A percentile compares a stretch with the other conserved stretches of the same genome.
Evolutionary conservation across 64 coral and sea anemone genomes (phyloP).

Genomic region (Acropora yongei): DNA sequence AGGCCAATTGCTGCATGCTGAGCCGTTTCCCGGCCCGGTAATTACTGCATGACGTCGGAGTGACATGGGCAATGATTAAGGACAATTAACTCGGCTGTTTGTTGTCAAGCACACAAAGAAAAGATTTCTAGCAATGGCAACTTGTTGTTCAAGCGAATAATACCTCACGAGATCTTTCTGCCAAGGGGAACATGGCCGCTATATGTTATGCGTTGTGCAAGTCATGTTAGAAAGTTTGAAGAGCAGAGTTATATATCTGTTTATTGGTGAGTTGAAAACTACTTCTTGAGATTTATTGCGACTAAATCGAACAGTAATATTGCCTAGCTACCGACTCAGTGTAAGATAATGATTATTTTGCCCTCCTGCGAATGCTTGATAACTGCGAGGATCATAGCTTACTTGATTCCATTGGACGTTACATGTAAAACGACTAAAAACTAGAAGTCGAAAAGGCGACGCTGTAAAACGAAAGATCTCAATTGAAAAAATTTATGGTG

Average conservation of each 20-base stretch:
- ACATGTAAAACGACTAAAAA: too few species aligned
- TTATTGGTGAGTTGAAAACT: background rate
- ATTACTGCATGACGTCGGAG: conserved; percentile 4
- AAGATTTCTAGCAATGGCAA: background rate
- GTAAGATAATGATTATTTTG: too few species aligned
- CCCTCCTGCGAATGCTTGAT: too few species aligned
- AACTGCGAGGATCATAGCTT: too few species aligned
- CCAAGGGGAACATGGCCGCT: background rate
- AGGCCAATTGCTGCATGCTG: background rate
- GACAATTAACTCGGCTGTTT: background rate
- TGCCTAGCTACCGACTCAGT: too few species aligned
- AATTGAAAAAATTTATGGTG: too few species aligned
- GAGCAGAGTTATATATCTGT: background rate
- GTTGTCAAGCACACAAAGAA: background rate
- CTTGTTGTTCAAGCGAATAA: conserved; percentile 35
- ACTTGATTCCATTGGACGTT: too few species aligned
- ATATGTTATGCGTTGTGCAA: background rate
- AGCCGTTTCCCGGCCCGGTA: background rate
- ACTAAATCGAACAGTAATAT: too few species aligned
- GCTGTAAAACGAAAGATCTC: too few species aligned
- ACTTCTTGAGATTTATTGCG: background rate
- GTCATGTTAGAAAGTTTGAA: background rate
- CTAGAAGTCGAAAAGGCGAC: too few species aligned
- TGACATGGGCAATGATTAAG: background rate
- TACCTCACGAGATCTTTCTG: conserved; percentile 7